Conservation (phyloP, 2,797 vertebrate genomes). For the Cynopterus sphinx region DNA sequence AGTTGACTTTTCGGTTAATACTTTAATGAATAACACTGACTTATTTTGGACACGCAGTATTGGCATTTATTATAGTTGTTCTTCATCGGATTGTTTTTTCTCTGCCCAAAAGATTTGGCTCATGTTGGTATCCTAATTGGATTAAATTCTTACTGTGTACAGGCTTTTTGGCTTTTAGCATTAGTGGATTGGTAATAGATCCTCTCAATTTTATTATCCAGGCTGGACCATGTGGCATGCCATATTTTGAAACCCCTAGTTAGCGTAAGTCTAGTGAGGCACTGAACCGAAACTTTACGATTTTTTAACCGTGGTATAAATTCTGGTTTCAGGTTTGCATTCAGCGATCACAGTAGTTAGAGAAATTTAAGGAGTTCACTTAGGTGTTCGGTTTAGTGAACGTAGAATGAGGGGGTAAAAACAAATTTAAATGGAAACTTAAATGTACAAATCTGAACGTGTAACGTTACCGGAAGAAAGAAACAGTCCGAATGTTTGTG, state of each 20-base stretch:
- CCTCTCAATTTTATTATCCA: constrained; percentile 86
- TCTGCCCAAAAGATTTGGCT: constrained; percentile 79
- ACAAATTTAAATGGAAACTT: background rate
- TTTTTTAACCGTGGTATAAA: background rate
- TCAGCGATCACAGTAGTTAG: background rate
- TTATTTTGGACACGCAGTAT: background rate
- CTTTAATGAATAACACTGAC: background rate
- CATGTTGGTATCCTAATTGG: constrained; percentile 87
- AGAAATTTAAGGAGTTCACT: background rate
- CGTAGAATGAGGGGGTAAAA: background rate
- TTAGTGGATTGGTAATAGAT: constrained; percentile 93
- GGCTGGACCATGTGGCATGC: constrained; percentile 84
- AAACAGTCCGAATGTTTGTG: background rate
- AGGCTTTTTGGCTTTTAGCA: constrained; percentile 89
- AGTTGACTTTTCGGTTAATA: background rate
- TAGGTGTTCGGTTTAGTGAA: background rate
- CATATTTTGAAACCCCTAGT: constrained; percentile 66
- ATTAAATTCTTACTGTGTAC: constrained; percentile 94
- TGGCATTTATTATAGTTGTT: background rate
- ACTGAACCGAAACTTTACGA: background rate
- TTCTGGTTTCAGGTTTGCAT: background rate
- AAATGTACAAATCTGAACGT: background rate
- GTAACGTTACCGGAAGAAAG: background rate
- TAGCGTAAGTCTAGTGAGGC: background rate
- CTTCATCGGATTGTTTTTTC: constrained; percentile 62